These are phyloP conservation scores for Pteropus alecto DNA, from an alignment of 2,113 vertebrate species.

Conservation along the genomic window DNA sequence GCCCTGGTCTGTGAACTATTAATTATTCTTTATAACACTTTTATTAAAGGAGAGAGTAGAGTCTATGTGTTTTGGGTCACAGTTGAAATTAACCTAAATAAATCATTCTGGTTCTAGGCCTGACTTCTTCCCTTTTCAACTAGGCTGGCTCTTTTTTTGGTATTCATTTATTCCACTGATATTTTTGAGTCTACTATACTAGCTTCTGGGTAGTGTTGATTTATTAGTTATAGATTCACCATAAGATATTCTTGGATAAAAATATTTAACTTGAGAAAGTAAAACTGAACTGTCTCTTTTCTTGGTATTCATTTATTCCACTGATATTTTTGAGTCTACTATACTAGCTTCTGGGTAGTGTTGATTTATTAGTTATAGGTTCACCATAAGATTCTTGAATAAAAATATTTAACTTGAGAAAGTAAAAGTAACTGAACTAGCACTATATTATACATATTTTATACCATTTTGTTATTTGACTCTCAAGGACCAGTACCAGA, in stretches of 20 bases:
- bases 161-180: neutral
- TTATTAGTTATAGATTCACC: neutral
- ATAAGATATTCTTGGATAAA: neutral
- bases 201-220: neutral
- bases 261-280: neutral
- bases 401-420: neutral
- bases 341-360: neutral
- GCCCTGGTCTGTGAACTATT: neutral
- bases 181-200: neutral
- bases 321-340: neutral
- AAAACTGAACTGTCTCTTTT: too few species aligned
- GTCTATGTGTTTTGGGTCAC: neutral
- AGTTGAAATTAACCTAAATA: neutral
- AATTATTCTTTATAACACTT: conserved; percentile 8
- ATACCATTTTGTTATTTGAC: neutral
- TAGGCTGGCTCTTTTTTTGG: neutral
- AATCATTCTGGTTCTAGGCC: neutral
- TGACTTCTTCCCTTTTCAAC: neutral
- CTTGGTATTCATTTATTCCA: neutral
- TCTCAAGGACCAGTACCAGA: neutral
- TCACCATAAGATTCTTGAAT: neutral
- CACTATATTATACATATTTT: neutral
- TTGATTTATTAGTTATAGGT: neutral
- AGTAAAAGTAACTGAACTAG: neutral
- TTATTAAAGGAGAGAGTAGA: neutral